Evolutionary conservation across 2,888 invertebrate genomes (phyloP), one percentile per base, ranked within the genome.

Genomic region (Candidula unifasciata): DNA sequence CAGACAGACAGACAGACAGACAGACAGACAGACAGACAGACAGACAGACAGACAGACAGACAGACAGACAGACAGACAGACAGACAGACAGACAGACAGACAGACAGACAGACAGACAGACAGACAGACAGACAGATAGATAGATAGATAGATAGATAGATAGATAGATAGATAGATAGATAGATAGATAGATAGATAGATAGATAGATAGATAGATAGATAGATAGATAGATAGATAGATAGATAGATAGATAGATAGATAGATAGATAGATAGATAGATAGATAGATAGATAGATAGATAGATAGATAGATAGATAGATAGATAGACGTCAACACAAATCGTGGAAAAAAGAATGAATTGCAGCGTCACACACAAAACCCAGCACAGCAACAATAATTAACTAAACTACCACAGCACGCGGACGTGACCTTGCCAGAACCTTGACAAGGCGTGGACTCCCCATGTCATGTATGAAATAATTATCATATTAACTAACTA

Each of bases 151-250:
- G 66, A 27, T n/a, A 2, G 3, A 3, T 13, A 27, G 30, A 27
- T 24, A 5, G 66, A n/a, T n/a, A 27, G 66, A 13, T 27, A 13
- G 27, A 2, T n/a, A 5, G 66, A 66, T 3, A 13, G 66, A 66
- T 8, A n/a, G 33, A 68, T 68, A 57, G 76, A 27, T 27, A 35
- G 68, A 37, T 24, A 74, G 54, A 52, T 74, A 64, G 68, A 76
- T 74, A 80, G 80, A 76, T 54, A 81, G 74, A 84, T 79, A 84
- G 87, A 85, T 86, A 87, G 86, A 85, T 85, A 86, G 87, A 86
- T 78, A 84, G 86, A 82, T 82, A 86, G 83, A 76, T 82, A 82
- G n/a, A n/a, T n/a, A n/a, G n/a, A n/a, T n/a, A n/a, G n/a, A n/a
- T n/a, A n/a, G n/a, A n/a, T n/a, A n/a, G n/a, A n/a, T n/a, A n/a